phyloP scores from a whole-genome alignment of 2,797 vertebrate genomes.

The Perodicticus potto region DNA sequence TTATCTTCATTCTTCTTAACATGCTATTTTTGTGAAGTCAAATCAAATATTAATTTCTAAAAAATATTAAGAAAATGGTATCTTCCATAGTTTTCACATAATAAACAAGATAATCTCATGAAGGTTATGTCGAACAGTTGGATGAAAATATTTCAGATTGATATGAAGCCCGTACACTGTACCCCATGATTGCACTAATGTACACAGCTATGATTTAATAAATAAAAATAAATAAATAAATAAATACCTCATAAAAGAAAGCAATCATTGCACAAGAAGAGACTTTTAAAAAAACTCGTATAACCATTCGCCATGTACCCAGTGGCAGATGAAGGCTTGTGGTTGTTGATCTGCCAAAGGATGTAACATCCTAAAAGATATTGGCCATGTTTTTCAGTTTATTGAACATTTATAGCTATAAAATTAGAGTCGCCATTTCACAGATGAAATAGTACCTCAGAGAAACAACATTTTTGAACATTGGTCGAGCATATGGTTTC shows the following conservation, averaged over 20 bases:
- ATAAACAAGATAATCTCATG: no score
- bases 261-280: neutral
- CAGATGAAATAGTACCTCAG: neutral
- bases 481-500: neutral
- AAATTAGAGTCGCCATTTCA: neutral
- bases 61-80: neutral
- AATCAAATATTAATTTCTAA: neutral
- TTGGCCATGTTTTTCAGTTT: neutral
- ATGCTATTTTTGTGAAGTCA: neutral
- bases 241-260: neutral
- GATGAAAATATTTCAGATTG: no score
- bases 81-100: neutral
- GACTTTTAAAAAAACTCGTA: no score
- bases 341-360: no score
- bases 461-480: neutral
- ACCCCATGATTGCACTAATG: no score
- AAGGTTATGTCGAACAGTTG: no score
- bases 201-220: no score
- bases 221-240: no score
- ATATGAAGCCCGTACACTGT: no score
- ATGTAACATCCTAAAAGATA: neutral
- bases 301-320: neutral
- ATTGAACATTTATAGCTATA: neutral
- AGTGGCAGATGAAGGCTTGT: neutral
- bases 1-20: neutral